phyloP scores from a whole-genome alignment of 2,888 invertebrate genomes.

The Acholoe squamosa region DNA sequence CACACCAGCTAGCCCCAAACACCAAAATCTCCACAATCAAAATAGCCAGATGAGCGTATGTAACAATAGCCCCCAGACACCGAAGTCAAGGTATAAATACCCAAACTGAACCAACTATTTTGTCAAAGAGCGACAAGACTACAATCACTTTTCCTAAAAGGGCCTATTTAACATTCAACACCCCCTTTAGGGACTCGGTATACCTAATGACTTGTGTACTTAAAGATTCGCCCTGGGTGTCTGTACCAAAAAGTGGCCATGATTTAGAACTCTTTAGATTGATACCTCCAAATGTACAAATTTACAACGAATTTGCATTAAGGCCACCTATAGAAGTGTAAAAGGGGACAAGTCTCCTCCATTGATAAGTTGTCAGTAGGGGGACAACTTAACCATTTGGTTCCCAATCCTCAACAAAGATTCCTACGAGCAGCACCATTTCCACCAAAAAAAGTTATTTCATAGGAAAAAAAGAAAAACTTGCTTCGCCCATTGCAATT shows the following conservation, averaged over 20 bases:
- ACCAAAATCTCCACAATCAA: not conserved
- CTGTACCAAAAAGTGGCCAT: not conserved
- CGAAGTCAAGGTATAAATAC: not conserved
- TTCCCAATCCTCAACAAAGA: not conserved
- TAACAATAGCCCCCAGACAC: not conserved
- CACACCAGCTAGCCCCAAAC: not conserved
- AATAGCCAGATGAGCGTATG: not conserved
- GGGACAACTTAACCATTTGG: constrained; percentile 34
- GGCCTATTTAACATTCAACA: not conserved
- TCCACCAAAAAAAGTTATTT: too few species aligned
- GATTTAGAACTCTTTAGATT: constrained; percentile 10
- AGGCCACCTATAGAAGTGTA: not conserved
- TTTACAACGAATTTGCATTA: constrained; percentile 53
- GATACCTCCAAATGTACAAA: constrained; percentile 42
- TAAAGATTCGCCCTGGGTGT: not conserved
- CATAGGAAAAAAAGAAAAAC: too few species aligned
- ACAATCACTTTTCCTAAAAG: not conserved
- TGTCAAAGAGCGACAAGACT: not conserved
- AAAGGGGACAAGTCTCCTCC: not conserved
- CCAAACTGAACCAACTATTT: constrained; percentile 17
- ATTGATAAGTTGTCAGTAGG: not conserved
- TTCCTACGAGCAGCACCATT: too few species aligned
- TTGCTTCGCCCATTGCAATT: too few species aligned
- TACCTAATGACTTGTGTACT: constrained; percentile 17
- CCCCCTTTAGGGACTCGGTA: not conserved